These are phyloP conservation scores for Dysmachus trigonus DNA, from an alignment of 2,888 invertebrate genomes.

Conservation along the genomic window DNA sequence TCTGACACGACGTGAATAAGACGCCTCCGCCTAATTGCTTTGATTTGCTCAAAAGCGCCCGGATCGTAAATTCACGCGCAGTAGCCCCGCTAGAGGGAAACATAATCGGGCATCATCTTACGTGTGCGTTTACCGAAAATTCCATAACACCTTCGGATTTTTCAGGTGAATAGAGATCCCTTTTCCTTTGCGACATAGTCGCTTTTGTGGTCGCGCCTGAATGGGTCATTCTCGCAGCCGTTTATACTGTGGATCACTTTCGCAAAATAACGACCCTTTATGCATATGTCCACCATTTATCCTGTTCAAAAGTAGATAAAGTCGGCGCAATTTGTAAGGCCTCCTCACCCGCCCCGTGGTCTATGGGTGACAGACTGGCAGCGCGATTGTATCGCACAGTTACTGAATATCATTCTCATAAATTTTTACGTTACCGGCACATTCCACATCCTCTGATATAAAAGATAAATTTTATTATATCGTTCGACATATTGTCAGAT, in stretches of 20 bases:
- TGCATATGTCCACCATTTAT: not conserved
- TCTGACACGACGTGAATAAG: not conserved
- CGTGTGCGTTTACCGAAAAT: not conserved
- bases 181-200: not conserved
- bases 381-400: not conserved
- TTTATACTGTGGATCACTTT: not conserved
- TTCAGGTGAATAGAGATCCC: not conserved
- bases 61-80: not conserved
- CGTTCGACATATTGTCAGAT: not conserved
- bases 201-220: not conserved
- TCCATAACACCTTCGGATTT: not conserved
- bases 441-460: not conserved
- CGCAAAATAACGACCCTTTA: not conserved
- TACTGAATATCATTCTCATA: constrained; percentile 16
- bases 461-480: not conserved
- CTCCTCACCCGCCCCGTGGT: not conserved
- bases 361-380: not conserved
- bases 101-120: not conserved
- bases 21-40: constrained; percentile 5
- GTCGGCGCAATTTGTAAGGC: not conserved
- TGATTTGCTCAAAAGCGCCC: constrained; percentile 25
- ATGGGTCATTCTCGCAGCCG: not conserved
- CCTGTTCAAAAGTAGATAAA: constrained; percentile 2
- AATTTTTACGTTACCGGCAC: constrained; percentile 16
- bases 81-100: not conserved